A percentile compares a stretch with the other conserved stretches of the same genome.
These are phyloP conservation scores for Patiria miniata DNA, from an alignment of 35 echinoderm and acorn worm genomes.

Conservation along the genomic window DNA sequence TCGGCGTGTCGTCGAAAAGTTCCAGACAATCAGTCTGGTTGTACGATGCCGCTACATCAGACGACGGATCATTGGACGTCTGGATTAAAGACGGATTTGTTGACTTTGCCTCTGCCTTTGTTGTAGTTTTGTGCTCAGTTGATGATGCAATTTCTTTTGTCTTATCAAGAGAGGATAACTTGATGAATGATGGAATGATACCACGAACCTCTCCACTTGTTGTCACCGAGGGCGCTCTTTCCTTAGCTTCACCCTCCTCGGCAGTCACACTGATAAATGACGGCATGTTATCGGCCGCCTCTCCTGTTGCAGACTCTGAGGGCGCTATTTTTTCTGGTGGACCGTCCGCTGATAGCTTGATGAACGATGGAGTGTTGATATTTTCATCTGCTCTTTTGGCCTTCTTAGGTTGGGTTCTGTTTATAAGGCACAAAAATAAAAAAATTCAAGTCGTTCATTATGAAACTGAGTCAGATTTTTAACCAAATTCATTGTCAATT, in stretches of 20 bases:
- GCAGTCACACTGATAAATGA: background rate
- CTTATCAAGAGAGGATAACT: background rate
- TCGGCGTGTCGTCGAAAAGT: no score
- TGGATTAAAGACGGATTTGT: no score
- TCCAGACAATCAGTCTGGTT: no score
- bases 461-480: no score
- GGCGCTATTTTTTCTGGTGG: background rate
- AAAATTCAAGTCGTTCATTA: background rate
- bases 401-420: background rate
- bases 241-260: background rate
- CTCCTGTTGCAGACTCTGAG: background rate
- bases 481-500: no score
- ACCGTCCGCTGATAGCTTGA: background rate
- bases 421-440: background rate
- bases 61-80: no score
- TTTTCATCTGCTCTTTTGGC: background rate
- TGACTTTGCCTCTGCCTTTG: no score
- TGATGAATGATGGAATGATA: slow-evolving; percentile 16
- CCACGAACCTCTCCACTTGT: background rate
- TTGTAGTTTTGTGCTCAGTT: background rate
- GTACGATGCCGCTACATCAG: no score
- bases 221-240: background rate
- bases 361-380: background rate
- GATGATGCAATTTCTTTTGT: background rate
- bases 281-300: background rate